Evolutionary conservation across 2,888 invertebrate species (phyloP), one percentile per base, ranked within the genome.

Genomic region (Clusia tigrina): DNA sequence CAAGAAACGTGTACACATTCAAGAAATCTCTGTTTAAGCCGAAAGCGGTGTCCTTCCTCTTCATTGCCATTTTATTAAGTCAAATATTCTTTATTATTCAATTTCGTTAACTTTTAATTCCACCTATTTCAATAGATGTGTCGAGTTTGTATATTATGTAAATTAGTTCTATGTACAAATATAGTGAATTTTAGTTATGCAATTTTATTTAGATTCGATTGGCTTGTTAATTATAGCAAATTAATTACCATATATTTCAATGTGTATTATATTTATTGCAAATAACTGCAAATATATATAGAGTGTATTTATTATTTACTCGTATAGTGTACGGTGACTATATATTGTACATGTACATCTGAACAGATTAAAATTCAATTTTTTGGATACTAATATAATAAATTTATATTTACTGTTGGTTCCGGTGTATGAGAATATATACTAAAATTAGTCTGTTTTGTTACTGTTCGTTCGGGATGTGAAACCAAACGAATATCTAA

Each of bases 1-100:
- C 68, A 94, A 94, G 85, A 94, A 94, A 85, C 89, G 94, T 83
- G 94, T 95, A 76, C 94, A 94, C 86, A 95, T 95, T 82, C 94
- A 94, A 84, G 94, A 95, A 84, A 95, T 95, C 86, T 94, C 94
- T 66, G 94, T 94, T 86, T 94, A 80, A 60, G 10, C 58, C 54
- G 48, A 54, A 64, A 61, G 52, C 52, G 42, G n/a, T n/a, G 22
- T 53, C 6, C 20, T 46, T 58, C 54, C 54, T 46, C 56, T 26
- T 63, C 18, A 37, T 55, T 46, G 38, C 20, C 37, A 32, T 55
- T 18, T 55, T 64, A 67, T 67, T 67, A 56, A 59, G 58, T 60
- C 37, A 42, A 38, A 42, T 62, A 42, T 56, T 25, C 57, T 18
- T 42, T 62, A 46, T 24, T 58, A 38, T 38, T 66, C 52, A 26